Base-by-base conservation (phyloP, 2,888 invertebrate genomes). In the Hedya salicella region DNA sequence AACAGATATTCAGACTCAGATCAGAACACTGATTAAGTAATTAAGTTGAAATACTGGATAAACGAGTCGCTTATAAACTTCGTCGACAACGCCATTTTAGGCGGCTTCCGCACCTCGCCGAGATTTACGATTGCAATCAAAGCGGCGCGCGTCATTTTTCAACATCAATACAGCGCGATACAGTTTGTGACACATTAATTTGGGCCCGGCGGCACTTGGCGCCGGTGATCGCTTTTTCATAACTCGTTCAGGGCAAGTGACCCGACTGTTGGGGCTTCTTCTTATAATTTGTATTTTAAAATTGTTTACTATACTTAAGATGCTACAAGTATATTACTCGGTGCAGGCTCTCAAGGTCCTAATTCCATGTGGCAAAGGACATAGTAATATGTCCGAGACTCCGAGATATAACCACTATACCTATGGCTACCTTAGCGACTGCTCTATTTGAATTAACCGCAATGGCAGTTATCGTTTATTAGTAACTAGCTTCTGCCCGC, bases 161-260 rank as follows among this genome's bases (percentile, higher is more conserved):
- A 82, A 80, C 82, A 83, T 83, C 85, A 83, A 81, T 79, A 81
- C 78, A 72, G 72, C 74, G 75, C 78, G 75, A 78, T 80, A 80
- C 79, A 78, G 80, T 80, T 80, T 73, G 77, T 82, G 85, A 86
- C 85, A 85, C 80, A 82, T 83, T 83, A 81, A 86, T 86, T 85
- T 81, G 79, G 81, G 80, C 78, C 81, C 77, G 80, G 78, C 80
- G 73, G 70, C 69, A 63, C 62, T 64, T 54, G 59, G 52, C 63
- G 67, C 69, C 62, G 62, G 69, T 78, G 80, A 84, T 80, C 74
- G 80, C 75, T 79, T 82, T 83, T 82, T 79, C 79, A 83, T 82
- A 77, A 76, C 73, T 62, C 71, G 21, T 30, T 50, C 16, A 6
- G 19, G 19, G 46, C 46, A 16, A 21, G 13, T 21, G 25, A 49